phyloP scores from a whole-genome alignment of 2,797 vertebrate species.

The Catamblyrhynchus diadema region DNA sequence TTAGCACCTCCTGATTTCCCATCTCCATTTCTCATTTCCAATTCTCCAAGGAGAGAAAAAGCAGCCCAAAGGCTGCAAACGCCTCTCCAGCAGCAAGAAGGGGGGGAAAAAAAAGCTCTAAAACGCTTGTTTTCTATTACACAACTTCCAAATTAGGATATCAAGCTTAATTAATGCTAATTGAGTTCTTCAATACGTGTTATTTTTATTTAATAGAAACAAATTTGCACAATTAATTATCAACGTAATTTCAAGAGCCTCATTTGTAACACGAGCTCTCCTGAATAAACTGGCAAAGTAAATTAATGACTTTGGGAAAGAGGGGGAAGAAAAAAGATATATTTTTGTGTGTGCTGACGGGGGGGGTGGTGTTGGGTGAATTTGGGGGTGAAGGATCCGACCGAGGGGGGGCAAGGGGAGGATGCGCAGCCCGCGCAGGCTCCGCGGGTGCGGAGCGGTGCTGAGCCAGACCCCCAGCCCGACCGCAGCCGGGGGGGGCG shows the following conservation, averaged over 20 bases:
- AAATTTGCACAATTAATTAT: conserved; percentile 99
- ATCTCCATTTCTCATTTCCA: conserved; percentile 99
- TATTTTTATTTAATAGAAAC: conserved; percentile 99
- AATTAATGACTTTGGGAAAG: conserved; percentile 71
- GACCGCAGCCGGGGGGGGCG: too few relatives aligned
- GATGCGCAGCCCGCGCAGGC: not conserved
- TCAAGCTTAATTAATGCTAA: conserved; percentile 99
- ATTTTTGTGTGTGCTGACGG: not conserved
- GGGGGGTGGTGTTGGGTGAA: not conserved
- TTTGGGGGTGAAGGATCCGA: not conserved
- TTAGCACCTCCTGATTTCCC: conserved; percentile 99
- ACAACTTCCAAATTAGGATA: conserved; percentile 99
- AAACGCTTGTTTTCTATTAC: conserved; percentile 98
- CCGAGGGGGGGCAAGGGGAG: not conserved
- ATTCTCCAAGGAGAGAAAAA: conserved; percentile 95
- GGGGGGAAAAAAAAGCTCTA: conserved; percentile 77
- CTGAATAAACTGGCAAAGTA: conserved; percentile 76
- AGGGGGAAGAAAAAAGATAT: not conserved
- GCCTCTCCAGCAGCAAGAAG: conserved; percentile 88
- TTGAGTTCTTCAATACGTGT: conserved; percentile 99
- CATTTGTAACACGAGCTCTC: conserved; percentile 87
- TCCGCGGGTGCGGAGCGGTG: not conserved
- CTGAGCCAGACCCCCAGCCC: not conserved
- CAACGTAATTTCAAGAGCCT: conserved; percentile 96
- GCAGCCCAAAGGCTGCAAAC: conserved; percentile 95